A percentile compares a stretch with the other conserved stretches of the same genome.
phyloP scores from a whole-genome alignment of 2,113 vertebrate genomes.

The Burhinus oedicnemus region DNA sequence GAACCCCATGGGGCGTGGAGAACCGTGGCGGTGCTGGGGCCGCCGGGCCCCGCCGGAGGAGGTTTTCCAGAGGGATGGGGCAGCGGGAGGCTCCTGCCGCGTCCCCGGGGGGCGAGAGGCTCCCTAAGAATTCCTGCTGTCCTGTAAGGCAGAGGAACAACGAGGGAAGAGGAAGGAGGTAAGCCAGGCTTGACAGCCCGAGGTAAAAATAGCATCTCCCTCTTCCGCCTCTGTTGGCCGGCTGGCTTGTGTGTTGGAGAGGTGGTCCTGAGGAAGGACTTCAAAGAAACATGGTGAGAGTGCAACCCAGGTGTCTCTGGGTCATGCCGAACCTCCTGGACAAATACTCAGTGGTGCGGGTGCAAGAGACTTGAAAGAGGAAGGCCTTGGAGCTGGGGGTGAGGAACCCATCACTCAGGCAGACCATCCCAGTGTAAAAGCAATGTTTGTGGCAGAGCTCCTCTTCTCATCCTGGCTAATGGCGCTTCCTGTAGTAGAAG shows the following conservation, averaged over 20 bases:
- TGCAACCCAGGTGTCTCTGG: rapidly evolving
- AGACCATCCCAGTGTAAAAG: neutral
- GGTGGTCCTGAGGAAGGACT: neutral
- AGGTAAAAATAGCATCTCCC: rapidly evolving
- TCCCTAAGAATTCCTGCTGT: rapidly evolving
- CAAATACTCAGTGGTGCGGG: rapidly evolving
- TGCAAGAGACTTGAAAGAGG: neutral
- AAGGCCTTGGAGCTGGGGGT: too few relatives aligned
- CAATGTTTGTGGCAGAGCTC: neutral
- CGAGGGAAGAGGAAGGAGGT: neutral
- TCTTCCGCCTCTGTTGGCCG: rapidly evolving
- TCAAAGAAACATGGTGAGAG: rapidly evolving
- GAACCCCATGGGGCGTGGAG: neutral
- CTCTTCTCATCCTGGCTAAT: rapidly evolving
- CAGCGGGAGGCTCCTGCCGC: neutral
- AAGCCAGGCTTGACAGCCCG: neutral
- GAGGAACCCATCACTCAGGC: rapidly evolving
- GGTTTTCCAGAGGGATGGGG: neutral
- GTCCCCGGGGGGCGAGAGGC: neutral
- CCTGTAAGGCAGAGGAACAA: rapidly evolving
- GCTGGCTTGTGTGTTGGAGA: neutral
- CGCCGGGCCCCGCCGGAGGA: too few relatives aligned
- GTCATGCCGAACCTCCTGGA: rapidly evolving
- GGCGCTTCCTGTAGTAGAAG: rapidly evolving
- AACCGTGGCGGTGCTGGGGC: neutral